A percentile compares a stretch with the other conserved stretches of the same genome.
Evolutionary conservation across 2,797 vertebrate species (phyloP).

Genomic region (Todus mexicanus): DNA sequence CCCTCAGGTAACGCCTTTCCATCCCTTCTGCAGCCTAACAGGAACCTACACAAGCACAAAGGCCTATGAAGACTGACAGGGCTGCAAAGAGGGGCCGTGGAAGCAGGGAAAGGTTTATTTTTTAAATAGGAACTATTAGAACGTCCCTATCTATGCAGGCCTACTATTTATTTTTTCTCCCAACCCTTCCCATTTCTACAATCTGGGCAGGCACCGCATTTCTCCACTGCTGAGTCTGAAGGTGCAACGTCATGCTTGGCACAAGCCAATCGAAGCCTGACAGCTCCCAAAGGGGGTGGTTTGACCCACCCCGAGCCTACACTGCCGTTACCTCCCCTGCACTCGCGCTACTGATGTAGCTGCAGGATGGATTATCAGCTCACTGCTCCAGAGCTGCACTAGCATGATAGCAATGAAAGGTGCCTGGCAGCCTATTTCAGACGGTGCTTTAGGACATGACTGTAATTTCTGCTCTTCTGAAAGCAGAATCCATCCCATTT

Average conservation of each 20-base stretch:
- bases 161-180: background rate
- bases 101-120: background rate
- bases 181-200: background rate
- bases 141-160: background rate
- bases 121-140: background rate
- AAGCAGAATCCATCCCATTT: background rate
- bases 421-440: background rate
- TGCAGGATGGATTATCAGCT: constrained; percentile 29
- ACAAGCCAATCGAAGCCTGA: background rate
- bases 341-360: background rate
- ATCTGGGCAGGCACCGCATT: background rate
- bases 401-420: background rate
- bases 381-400: background rate
- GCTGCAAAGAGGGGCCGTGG: background rate
- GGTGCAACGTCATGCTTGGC: background rate
- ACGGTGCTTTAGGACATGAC: background rate
- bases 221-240: background rate
- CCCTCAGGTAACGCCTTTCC: background rate
- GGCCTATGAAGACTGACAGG: background rate
- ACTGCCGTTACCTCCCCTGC: background rate
- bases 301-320: background rate
- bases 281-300: background rate
- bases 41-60: background rate
- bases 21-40: background rate
- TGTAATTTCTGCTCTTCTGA: background rate